Evolutionary conservation across 2,797 vertebrate species (phyloP), one percentile per base, ranked within the genome.

Genomic region (Neoniphon sammara): DNA sequence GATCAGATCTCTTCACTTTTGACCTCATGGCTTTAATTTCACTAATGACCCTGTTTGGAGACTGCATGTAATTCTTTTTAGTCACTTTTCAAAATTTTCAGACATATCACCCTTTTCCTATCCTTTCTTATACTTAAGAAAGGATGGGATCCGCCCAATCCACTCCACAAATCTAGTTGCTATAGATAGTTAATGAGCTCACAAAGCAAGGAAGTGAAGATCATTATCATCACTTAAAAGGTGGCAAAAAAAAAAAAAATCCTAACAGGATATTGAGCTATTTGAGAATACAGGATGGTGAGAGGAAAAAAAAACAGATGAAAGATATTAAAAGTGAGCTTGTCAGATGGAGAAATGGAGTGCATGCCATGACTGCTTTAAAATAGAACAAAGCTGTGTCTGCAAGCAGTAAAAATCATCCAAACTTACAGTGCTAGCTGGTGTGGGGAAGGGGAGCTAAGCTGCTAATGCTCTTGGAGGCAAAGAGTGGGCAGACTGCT

Each of bases 301-400:
- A 74, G 39, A 69, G 42, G n/a, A 8, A 17, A 56, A 66, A 69
- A 66, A 52, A 58, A n/a, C 50, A 15, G 75, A 66, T 42, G 12
- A 12, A 60, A 62, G 49, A 63, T 52, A 50, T 80, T 52, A 58
- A 75, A 83, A 60, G 50, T 25, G 49, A 62, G 44, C 57, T 64
- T 73, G 74, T 88, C 62, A 82, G 47, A 57, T 57, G 52, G 50
- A 75, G 55, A 77, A 74, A 65, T 46, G 34, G 49, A 80, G 65
- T 60, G 7, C 15, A 53, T 64, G 59, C 56, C 18, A 6, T 15
- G 50, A 55, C 49, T 57, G 54, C 54, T 70, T 82, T 27, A 81
- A 84, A 88, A 83, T 78, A 85, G 88, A 88, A 80, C 85, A 81
- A 85, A 87, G 85, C 42, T 56, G 49, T 34, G 42, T 70, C 63